Conservation (phyloP, 2,888 invertebrate genomes). For the Oscheius sp. region DNA sequence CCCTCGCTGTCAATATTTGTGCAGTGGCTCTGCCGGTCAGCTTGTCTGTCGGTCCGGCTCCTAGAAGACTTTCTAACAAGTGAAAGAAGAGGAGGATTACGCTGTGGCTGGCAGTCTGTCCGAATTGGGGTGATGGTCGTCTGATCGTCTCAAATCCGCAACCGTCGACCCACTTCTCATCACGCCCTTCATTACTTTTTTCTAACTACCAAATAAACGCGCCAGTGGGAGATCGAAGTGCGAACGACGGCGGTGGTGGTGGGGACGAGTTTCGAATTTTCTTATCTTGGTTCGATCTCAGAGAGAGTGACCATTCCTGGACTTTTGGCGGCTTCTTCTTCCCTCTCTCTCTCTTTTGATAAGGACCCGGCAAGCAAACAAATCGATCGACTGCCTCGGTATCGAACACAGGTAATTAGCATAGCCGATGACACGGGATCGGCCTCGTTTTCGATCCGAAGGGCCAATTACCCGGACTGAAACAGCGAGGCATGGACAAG, state of each 20-base stretch:
- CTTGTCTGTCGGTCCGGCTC: constrained; percentile 24
- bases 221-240: neutral
- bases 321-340: neutral
- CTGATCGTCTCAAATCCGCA: neutral
- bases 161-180: neutral
- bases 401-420: constrained; percentile 25
- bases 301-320: neutral
- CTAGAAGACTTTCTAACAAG: neutral
- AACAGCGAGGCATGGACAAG: constrained; percentile 7
- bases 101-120: constrained; percentile 15
- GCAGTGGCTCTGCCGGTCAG: constrained; percentile 20
- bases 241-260: neutral
- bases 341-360: neutral
- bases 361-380: neutral
- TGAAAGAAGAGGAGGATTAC: neutral
- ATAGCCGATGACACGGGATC: constrained; percentile 16
- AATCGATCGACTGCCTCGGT: neutral
- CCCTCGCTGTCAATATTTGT: constrained; percentile 23
- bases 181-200: constrained; percentile 10
- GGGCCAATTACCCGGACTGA: constrained; percentile 18
- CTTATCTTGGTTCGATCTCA: neutral
- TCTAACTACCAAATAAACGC: neutral
- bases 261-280: neutral
- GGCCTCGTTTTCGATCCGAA: constrained; percentile 21
- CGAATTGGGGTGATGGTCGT: constrained; percentile 12